Evolutionary conservation across 35 echinoderm and acorn worm species (phyloP).

Genomic region (Holothuria glaberrima): DNA sequence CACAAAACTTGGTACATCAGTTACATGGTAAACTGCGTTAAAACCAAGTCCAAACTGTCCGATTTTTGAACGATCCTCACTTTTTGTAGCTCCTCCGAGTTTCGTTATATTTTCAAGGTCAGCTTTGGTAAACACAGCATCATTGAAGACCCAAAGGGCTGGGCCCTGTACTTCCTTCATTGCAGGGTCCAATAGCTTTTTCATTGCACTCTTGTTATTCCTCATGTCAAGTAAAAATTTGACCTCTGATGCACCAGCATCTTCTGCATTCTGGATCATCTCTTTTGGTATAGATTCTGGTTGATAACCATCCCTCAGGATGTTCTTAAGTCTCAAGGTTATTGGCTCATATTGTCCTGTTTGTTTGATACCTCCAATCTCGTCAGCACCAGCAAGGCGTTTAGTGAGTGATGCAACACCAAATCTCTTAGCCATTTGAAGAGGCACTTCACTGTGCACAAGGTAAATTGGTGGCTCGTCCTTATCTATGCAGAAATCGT

Average conservation of each 20-base stretch:
- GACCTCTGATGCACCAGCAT: neutral
- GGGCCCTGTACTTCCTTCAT: slow-evolving; percentile 72
- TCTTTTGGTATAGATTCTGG: slow-evolving; percentile 63
- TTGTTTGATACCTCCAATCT: slow-evolving; percentile 36
- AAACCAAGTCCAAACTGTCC: slow-evolving; percentile 90
- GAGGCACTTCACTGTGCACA: slow-evolving; percentile 34
- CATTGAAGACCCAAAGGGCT: slow-evolving; percentile 88
- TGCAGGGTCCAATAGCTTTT: neutral
- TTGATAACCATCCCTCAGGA: slow-evolving; percentile 57
- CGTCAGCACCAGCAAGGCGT: slow-evolving; percentile 41
- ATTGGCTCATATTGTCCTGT: slow-evolving; percentile 66
- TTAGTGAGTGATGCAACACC: slow-evolving; percentile 52
- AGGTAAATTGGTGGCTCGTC: slow-evolving; percentile 37
- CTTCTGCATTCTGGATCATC: slow-evolving; percentile 54
- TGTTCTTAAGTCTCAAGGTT: slow-evolving; percentile 52
- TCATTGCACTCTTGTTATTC: neutral
- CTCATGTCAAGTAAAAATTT: slow-evolving; percentile 33
- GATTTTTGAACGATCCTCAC: slow-evolving; percentile 64
- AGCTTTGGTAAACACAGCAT: slow-evolving; percentile 70
- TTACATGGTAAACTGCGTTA: slow-evolving; percentile 92
- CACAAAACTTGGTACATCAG: slow-evolving; percentile 82
- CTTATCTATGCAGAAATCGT: slow-evolving; percentile 1
- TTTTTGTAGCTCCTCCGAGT: slow-evolving; percentile 73
- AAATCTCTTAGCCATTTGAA: slow-evolving; percentile 13
- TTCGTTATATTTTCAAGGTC: slow-evolving; percentile 81